Percentiles rank a stretch among this genome's conserved stretches.
phyloP scores from a whole-genome alignment of 2,797 vertebrate genomes.

The Hybognathus amarus region DNA sequence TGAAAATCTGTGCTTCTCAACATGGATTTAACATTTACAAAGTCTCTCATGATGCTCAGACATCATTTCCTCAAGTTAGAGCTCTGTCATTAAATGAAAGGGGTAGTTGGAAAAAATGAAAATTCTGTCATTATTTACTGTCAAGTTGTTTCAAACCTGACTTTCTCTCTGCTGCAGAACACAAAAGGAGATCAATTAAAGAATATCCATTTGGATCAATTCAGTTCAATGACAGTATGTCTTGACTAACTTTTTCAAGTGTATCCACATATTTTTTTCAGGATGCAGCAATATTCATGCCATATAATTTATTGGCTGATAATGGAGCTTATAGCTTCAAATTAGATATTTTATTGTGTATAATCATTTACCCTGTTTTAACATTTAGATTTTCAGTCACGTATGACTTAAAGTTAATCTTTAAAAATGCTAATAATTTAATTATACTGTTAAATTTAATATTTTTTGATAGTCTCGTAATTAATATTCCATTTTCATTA shows the following conservation, averaged over 20 bases:
- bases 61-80: neutral
- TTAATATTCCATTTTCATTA: neutral
- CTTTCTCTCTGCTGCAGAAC: neutral
- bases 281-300: neutral
- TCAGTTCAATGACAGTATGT: neutral
- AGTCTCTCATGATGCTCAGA: neutral
- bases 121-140: neutral
- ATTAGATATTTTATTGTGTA: neutral
- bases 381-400: neutral
- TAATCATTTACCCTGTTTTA: too few species aligned
- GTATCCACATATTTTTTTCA: neutral
- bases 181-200: neutral
- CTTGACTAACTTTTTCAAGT: neutral
- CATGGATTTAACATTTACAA: slow-evolving; percentile 10
- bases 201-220: neutral
- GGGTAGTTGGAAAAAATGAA: neutral
- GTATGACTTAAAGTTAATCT: neutral
- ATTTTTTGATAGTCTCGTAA: neutral
- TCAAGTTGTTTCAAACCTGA: neutral
- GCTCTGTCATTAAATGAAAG: neutral
- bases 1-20: slow-evolving; percentile 9
- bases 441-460: neutral
- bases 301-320: neutral
- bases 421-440: neutral
- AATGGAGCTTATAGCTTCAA: too few species aligned